Evolutionary conservation across 92 coral and sea anemone genomes (phyloP), one percentile per base, ranked within the genome.

Genomic region (Isaurus tuberculatus): DNA sequence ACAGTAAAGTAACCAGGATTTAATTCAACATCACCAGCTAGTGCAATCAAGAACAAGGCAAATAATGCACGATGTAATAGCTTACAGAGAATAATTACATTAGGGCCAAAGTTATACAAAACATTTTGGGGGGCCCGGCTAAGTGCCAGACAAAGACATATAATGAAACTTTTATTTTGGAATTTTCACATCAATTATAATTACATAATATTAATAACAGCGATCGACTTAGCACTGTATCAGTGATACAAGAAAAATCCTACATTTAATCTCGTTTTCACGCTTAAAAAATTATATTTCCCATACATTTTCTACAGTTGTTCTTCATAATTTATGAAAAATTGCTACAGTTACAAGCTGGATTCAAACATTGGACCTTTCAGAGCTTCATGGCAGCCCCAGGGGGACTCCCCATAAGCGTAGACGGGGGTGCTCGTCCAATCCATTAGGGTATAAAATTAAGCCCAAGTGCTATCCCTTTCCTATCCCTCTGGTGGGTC

Each of bases 361-460:
- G 70, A 29, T 65, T 65, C 70, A 65, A 65, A 65, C 33, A 65
- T 29, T 65, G 70, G 70, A 65, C 70, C 70, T 65, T 64, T 64
- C 70, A 64, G 1, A 26, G 70, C 70, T 64, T 64, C 70, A 29
- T 28, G 36, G 33, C 34, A 17, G 20, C n/a, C 37, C 71, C 43
- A 28, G 37, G 53, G 75, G 49, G 73, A 16, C 73, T 70, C 51
- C 74, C 28, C 14, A 37, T 70, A 70, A 70, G 31, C 55, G 31
- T 70, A 70, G 75, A 70, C 31, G 31, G 53, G 49, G 75, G 75
- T 70, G 75, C 55, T 70, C 57, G 31, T 20, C 75, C 75, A 34
- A 70, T 70, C 55, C 75, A n/a, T 70, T 70, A n/a, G 75, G 75
- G 75, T 70, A 70, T 34, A 70, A 70, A 70, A 17, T 70, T 70